Evolutionary conservation across 2,888 invertebrate genomes (phyloP), one percentile per base, ranked within the genome.

Genomic region (Drosophila lutescens): DNA sequence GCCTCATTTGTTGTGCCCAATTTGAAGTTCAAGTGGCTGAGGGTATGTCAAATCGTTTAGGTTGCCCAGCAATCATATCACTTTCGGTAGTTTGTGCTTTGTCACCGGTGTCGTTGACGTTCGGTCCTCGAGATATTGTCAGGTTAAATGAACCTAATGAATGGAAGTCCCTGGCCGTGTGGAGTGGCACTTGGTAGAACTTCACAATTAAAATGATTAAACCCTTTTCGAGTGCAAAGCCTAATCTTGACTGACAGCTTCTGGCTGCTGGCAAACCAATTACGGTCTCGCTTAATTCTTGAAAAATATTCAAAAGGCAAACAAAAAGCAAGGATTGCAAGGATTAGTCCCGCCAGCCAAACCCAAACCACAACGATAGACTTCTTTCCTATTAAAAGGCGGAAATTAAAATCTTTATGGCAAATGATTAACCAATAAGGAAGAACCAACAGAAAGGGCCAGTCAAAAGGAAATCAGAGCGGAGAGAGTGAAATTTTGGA

Each of bases 401-500:
- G 81, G 77, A 89, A 89, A 86, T 89, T 86, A 85, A 89, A 86
- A 83, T 89, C 77, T 89, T 89, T 85, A 84, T 74, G 76, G 86
- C 84, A 76, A 85, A 90, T 90, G 90, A 86, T 90, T 86, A 90
- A 83, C 83, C 88, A 88, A 90, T 90, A 81, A 81, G 75, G 51
- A 73, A 57, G 41, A 72, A 67, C 66, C 44, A 74, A 71, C 51
- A 76, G 43, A 54, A 73, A 36, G 65, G 47, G 47, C 44, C 51
- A 51, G 51, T 41, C 43, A 47, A 51, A 47, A 15, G 63, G 17
- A 62, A 74, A 65, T 58, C 30, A 57, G 44, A 65, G 53, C 20
- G 43, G 61, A 55, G 44, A 51, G 51, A 13, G 50, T n/a, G 12
- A 20, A 30, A 13, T 20, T 26, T 36, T n/a, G 17, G 56, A 20